Conservation (phyloP, 2,888 invertebrate genomes). For the Drosophila fulvimacula region DNA sequence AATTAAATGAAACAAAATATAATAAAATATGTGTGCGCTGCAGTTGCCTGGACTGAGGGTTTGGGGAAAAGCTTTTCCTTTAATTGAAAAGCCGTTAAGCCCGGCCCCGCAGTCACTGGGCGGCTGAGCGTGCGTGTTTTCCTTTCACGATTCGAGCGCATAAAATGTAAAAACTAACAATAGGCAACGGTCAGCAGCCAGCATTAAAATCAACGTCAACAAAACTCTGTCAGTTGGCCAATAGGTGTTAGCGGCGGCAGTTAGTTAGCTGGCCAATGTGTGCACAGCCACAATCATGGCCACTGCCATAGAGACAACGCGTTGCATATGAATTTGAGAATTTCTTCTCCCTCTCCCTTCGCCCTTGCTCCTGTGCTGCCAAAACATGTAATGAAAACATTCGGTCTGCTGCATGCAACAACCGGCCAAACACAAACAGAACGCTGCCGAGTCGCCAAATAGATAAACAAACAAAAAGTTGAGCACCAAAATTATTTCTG, state of each 20-base stretch:
- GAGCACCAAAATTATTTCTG: slow-evolving; percentile 63
- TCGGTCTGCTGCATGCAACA: slow-evolving; percentile 29
- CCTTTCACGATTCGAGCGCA: slow-evolving; percentile 59
- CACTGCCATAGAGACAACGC: slow-evolving; percentile 5
- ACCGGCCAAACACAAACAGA: slow-evolving; percentile 30
- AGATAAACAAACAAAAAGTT: slow-evolving; percentile 64
- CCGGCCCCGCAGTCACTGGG: slow-evolving; percentile 6
- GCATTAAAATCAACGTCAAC: slow-evolving; percentile 66
- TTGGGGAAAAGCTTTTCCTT: slow-evolving; percentile 64
- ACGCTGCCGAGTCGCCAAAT: slow-evolving; percentile 35
- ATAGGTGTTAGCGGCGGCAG: slow-evolving; percentile 30
- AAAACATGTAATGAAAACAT: slow-evolving; percentile 71
- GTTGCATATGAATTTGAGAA: slow-evolving; percentile 31
- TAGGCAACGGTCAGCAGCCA: slow-evolving; percentile 25
- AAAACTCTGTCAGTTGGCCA: slow-evolving; percentile 8
- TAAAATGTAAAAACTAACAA: slow-evolving; percentile 61
- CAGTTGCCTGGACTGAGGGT: background rate
- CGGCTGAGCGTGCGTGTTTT: slow-evolving; percentile 37
- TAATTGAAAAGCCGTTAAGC: slow-evolving; percentile 65
- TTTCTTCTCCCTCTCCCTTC: background rate
- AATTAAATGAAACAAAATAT: slow-evolving; percentile 72
- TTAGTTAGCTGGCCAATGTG: slow-evolving; percentile 26
- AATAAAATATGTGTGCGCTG: slow-evolving; percentile 50
- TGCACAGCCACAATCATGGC: slow-evolving; percentile 17
- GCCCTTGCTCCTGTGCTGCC: slow-evolving; percentile 44